Evolutionary conservation across 2,113 vertebrate species (phyloP), one percentile per base, ranked within the genome.

Genomic region (Lipotes vexillifer): DNA sequence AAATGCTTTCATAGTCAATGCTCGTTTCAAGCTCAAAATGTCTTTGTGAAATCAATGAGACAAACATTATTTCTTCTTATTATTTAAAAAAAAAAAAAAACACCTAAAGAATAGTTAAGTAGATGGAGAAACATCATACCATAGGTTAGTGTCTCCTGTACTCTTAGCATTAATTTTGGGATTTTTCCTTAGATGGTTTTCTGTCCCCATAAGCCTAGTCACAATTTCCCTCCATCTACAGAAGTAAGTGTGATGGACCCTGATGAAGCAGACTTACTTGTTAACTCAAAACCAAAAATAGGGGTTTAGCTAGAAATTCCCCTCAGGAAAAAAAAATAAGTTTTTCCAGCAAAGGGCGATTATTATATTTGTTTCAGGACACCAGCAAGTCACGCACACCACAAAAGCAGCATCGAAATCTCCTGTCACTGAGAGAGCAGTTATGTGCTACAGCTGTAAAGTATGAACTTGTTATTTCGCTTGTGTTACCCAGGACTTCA

Each of bases 341-440:
- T 88, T 44, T 97, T 80, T 91, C 57, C 78, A 31, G 9, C 94
- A 93, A 98, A 97, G 85, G 96, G 36, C 59, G 52, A 86, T 95
- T 38, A 95, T 97, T 97, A 95, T 92, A 97, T 97, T 88, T 95
- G 55, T 97, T 98, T 98, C 75, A 90, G 97, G 90, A 97, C 36
- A 93, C 96, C 0, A 66, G 90, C 93, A 96, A 78, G 72, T 94
- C 93, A 91, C 27, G 88, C 96, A n/a, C 59, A 65, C 65, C n/a
- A 80, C 23, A 88, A 90, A 97, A 96, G 55, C 36, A 61, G 29
- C 25, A 2, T 94, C 88, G 90, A 86, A 88, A 85, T 92, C 87
- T 94, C 94, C 46, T 69, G 97, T 96, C 96, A 86, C 31, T 93
- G 81, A 93, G 77, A 96, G 74, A 88, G 78, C 52, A 96, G 66